Base-by-base conservation (phyloP, 2,888 invertebrate genomes). In the Ophioninae sp. region DNA sequence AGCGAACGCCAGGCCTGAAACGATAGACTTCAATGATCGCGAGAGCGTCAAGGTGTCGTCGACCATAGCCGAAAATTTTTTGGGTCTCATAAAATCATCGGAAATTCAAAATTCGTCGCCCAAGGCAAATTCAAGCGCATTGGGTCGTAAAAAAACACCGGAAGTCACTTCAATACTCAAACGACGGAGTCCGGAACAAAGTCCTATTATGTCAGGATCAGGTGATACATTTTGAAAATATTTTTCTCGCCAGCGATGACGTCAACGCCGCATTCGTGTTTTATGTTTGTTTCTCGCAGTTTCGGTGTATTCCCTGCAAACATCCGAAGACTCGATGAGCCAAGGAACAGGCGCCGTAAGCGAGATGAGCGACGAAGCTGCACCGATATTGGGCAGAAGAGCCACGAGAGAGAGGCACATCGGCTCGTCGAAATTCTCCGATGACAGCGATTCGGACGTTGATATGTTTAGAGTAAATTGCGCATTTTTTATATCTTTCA, bases 381-480 rank as follows among this genome's bases (percentile, higher is more conserved):
- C 91, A 59, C 95, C 96, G 0, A 94, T 96, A 41, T 93, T 95
- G 85, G 96, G 96, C 6, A 93, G 95, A 89, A 92, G 95, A 86
- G 95, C 95, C 1, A 95, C 95, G 23, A 93, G 95, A 82, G 95
- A 96, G 88, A 92, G 91, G 82, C 93, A 93, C 81, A 93, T 91
- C 83, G 92, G 93, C 1, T 85, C 88, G 39, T 90, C 91, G 2
- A 92, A 92, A 83, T 95, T 95, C 81, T 96, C 95, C 0, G 95
- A 96, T 22, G 96, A 96, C 6, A 96, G 96, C 0, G 96, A 96
- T 86, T 96, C 96, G 0, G 97, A 97, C 91, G 95, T 96, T 94
- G 96, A 96, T 84, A 95, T 94, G 87, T 95, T 94, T 86, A 93
- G 93, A 88, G 94, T 95, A 93, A 93, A 93, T 30, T 30, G 30